Evolutionary conservation across 2,113 vertebrate species (phyloP), one percentile per base, ranked within the genome.

Genomic region (Oenanthe melanoleuca): DNA sequence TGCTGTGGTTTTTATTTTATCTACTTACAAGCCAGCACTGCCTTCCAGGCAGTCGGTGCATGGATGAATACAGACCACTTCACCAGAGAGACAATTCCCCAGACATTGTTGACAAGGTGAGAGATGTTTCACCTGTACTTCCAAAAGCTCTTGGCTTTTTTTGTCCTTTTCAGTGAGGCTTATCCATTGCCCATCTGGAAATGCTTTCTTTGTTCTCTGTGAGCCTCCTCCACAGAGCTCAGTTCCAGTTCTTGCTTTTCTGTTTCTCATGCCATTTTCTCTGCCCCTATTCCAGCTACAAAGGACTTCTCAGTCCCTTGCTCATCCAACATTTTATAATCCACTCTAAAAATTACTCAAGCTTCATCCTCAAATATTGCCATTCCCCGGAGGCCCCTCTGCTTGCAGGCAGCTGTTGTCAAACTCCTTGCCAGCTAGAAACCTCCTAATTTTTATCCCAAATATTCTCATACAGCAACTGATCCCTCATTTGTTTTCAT

Each of bases 401-500:
- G n/a, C 67, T 88, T 92, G 7, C 37, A 88, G 75, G 34, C 12
- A 47, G 12, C 29, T 79, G 6, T 57, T 93, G 44, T 53, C 12
- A 13, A 85, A 80, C 40, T 78, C 44, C 26, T 34, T 52, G 38
- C n/a, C 1, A 2, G 26, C 63, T 86, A 80, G 83, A 80, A 86
- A 47, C 10, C 50, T 89, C 52, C 40, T 86, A 82, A 61, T 50
- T 93, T 91, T 89, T 79, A 80, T 72, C n/a, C 26, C 52, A 40
- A 90, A 74, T 1, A 2, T 64, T 94, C 74, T 93, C 60, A 29
- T 31, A 71, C 4, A 64, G 20, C 11, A 88, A 47, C 72, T 37
- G 80, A 78, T 92, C 24, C 31, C 60, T 45, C 49, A 86, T 86
- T 97, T 96, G 75, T 86, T 92, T 81, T 94, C 60, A 71, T 91